These are phyloP conservation scores for Manis javanica DNA, from an alignment of 2,797 vertebrate species.

Conservation along the genomic window DNA sequence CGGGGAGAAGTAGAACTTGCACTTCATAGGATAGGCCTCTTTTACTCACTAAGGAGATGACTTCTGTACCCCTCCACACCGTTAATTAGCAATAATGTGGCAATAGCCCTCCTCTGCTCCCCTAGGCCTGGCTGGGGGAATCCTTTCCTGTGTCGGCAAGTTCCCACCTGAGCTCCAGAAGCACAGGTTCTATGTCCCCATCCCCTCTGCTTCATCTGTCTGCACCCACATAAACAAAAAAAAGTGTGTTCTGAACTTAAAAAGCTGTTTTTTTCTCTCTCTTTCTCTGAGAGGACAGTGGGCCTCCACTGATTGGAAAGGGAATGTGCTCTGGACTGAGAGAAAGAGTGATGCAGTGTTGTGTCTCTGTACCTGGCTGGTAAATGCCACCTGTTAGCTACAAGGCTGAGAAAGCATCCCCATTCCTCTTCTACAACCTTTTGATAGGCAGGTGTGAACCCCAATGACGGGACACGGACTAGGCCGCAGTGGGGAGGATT, in stretches of 20 bases:
- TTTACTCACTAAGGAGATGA: neutral
- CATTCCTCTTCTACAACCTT: neutral
- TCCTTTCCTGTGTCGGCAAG: neutral
- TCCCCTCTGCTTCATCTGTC: neutral
- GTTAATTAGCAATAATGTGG: neutral
- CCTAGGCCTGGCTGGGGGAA: neutral
- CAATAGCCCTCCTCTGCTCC: too few species aligned
- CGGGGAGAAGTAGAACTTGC: neutral
- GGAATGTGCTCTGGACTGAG: neutral
- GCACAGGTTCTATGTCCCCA: accelerated
- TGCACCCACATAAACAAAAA: neutral
- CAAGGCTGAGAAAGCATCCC: neutral
- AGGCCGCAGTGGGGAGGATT: neutral
- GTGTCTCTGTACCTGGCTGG: neutral
- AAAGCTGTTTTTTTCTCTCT: neutral
- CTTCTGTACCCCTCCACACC: accelerated
- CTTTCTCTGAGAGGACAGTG: neutral
- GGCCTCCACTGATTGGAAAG: neutral
- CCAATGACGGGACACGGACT: neutral
- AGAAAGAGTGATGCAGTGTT: neutral
- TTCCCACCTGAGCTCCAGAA: neutral
- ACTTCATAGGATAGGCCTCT: neutral
- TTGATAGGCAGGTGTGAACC: neutral
- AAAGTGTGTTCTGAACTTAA: neutral
- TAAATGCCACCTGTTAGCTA: neutral